These are phyloP conservation scores for Cyclargus thomasi DNA, from an alignment of 1,140 invertebrate species.

Conservation along the genomic window DNA sequence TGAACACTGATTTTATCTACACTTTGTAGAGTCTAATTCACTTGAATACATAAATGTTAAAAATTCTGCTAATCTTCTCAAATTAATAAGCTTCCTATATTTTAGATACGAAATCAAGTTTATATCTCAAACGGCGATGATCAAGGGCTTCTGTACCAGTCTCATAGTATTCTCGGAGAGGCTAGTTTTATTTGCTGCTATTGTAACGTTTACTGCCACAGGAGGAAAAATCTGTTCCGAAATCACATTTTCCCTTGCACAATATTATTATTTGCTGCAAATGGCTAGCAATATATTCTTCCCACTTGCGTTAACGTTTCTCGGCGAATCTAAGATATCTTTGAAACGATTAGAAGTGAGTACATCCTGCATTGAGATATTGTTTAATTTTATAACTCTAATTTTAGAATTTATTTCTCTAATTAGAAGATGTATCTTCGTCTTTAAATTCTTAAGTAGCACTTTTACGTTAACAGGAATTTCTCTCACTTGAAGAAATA, in stretches of 20 bases:
- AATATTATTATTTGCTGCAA: constrained; percentile 84
- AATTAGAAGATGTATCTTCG: background rate
- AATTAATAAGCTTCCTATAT: background rate
- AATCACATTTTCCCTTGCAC: constrained; percentile 83
- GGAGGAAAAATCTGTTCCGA: constrained; percentile 79
- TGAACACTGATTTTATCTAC: no score
- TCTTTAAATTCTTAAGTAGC: background rate
- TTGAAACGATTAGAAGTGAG: constrained; percentile 78
- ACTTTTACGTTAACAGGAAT: constrained; percentile 48
- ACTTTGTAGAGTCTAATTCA: no score
- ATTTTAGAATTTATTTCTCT: no score
- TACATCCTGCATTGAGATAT: background rate
- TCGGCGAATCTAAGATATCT: constrained; percentile 79
- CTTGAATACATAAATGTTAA: no score
- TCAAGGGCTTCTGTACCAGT: constrained; percentile 82
- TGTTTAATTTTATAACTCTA: no score
- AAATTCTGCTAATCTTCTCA: no score
- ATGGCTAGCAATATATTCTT: constrained; percentile 83
- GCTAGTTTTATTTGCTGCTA: constrained; percentile 81
- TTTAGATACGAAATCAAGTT: constrained; percentile 77
- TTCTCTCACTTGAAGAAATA: constrained; percentile 75
- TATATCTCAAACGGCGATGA: constrained; percentile 81
- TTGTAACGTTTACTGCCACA: constrained; percentile 80
- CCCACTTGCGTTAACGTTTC: constrained; percentile 77
- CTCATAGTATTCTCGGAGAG: constrained; percentile 82